Evolutionary conservation across 92 coral and sea anemone species (phyloP).

Genomic region (Galaxea fascicularis): DNA sequence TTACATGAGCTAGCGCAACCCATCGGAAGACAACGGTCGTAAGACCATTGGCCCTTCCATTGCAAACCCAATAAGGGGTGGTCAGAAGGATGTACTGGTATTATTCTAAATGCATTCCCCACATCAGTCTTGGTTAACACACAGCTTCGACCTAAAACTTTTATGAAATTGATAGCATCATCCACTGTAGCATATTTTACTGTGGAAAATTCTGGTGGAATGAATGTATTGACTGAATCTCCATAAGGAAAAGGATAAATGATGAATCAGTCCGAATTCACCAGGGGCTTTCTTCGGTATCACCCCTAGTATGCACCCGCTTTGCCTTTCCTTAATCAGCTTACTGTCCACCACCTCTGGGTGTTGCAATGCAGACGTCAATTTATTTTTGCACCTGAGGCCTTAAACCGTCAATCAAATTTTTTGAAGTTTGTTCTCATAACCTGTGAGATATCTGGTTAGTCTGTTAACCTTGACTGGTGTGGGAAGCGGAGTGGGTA

Average conservation of each 20-base stretch:
- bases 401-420: conserved; percentile 40
- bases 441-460: conserved; percentile 30
- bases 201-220: conserved; percentile 31
- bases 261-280: conserved; percentile 58
- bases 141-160: conserved; percentile 41
- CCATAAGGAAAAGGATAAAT: conserved; percentile 66
- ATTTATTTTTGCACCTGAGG: conserved; percentile 39
- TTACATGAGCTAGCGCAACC: conserved; percentile 62
- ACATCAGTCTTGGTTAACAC: no score
- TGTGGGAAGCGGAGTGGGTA: conserved; percentile 28
- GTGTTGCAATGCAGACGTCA: conserved; percentile 58
- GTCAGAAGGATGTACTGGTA: conserved; percentile 53
- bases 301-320: conserved; percentile 49
- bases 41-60: conserved; percentile 46
- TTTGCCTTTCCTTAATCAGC: conserved; percentile 52
- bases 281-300: conserved; percentile 64
- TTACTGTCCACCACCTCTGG: conserved; percentile 59
- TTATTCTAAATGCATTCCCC: conserved; percentile 54
- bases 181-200: conserved; percentile 61
- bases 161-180: conserved; percentile 53
- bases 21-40: conserved; percentile 51
- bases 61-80: conserved; percentile 37
- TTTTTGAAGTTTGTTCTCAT: not conserved
- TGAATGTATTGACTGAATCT: conserved; percentile 57
- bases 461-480: conserved; percentile 59